phyloP scores from a whole-genome alignment of 2,797 vertebrate species.

The Accipiter badius region DNA sequence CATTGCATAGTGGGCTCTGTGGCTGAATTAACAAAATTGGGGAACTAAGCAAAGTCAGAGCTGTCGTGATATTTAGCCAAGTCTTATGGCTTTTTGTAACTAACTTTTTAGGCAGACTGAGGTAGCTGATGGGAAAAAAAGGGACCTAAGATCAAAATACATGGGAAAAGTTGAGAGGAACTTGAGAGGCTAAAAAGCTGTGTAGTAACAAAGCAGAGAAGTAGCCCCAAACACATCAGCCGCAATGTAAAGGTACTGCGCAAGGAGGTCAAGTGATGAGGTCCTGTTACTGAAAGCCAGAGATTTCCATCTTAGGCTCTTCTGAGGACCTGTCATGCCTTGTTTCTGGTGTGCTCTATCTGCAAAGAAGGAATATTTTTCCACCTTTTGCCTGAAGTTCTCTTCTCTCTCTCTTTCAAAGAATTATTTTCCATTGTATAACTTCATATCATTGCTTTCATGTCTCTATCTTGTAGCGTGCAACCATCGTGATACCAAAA shows the following conservation, averaged over 20 bases:
- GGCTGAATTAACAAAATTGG: background rate
- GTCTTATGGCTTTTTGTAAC: background rate
- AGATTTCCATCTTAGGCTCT: background rate
- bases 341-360: background rate
- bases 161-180: background rate
- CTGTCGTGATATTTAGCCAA: background rate
- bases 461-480: background rate
- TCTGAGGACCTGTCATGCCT: background rate
- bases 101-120: background rate
- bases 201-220: background rate
- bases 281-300: background rate
- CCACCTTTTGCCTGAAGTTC: background rate
- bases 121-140: background rate
- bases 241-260: background rate
- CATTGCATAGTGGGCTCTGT: background rate
- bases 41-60: background rate
- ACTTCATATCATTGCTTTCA: background rate
- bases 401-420: background rate
- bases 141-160: background rate
- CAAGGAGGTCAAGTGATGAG: background rate
- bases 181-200: background rate
- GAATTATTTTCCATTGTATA: background rate
- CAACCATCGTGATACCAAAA: background rate
- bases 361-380: background rate
- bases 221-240: accelerated